Evolutionary conservation across 1,140 invertebrate species (phyloP).

Genomic region (Polypedilum pembai): DNA sequence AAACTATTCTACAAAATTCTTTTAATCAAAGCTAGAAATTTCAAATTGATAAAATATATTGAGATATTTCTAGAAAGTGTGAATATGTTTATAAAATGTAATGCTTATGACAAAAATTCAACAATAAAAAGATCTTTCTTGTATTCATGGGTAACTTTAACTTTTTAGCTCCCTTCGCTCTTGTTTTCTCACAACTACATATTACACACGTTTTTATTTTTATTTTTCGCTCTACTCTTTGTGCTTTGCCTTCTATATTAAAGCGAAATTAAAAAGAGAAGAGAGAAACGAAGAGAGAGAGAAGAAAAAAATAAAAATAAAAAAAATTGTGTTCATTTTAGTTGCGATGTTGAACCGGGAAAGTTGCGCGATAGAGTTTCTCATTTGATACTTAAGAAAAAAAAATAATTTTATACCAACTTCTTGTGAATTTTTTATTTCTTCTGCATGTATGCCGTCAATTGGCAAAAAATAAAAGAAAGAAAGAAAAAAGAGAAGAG

Average conservation of each 20-base stretch:
- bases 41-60: too few species aligned
- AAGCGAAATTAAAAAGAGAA: neutral
- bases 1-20: too few species aligned
- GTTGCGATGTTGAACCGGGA: slow-evolving; percentile 2
- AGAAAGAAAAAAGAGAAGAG: neutral
- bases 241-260: neutral
- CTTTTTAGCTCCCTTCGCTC: too few species aligned
- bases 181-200: too few species aligned
- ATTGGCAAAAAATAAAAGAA: neutral
- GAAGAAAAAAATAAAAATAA: neutral
- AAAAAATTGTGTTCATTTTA: neutral
- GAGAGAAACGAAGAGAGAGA: neutral
- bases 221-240: neutral
- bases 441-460: neutral
- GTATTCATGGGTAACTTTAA: neutral
- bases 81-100: too few species aligned
- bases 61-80: too few species aligned
- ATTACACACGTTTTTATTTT: neutral
- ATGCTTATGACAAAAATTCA: too few species aligned
- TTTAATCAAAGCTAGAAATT: too few species aligned
- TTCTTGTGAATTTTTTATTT: slow-evolving; percentile 14
- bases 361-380: neutral
- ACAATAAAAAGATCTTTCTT: too few species aligned
- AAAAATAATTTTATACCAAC: neutral
- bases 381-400: neutral